Evolutionary conservation across 2,888 invertebrate species (phyloP).

Genomic region (Cybosia mesomella): DNA sequence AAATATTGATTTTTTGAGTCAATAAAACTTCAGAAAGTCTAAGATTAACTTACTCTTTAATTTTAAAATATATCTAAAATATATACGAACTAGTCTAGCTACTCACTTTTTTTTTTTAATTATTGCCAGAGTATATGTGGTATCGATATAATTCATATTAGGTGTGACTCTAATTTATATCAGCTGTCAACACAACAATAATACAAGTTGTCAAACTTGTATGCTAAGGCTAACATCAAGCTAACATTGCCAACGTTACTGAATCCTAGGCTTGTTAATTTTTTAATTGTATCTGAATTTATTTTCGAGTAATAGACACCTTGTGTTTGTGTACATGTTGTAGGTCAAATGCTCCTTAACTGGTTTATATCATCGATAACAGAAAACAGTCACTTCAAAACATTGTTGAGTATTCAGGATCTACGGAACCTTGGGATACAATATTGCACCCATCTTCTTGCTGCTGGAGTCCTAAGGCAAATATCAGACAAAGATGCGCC

Average conservation of each 20-base stretch:
- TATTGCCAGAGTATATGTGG: too few relatives aligned
- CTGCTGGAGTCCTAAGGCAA: constrained; percentile 94
- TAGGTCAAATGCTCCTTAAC: constrained; percentile 97
- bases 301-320: constrained; percentile 15
- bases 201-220: constrained; percentile 4
- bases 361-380: constrained; percentile 94
- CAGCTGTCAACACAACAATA: too few relatives aligned
- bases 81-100: too few relatives aligned
- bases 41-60: too few relatives aligned
- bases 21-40: too few relatives aligned
- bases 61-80: too few relatives aligned
- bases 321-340: constrained; percentile 58
- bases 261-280: constrained; percentile 34
- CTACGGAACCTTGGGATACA: constrained; percentile 92
- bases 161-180: too few relatives aligned
- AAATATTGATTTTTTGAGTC: too few relatives aligned
- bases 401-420: constrained; percentile 90
- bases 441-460: constrained; percentile 95
- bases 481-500: constrained; percentile 91
- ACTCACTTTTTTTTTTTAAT: too few relatives aligned
- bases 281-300: constrained; percentile 19
- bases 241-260: neutral
- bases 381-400: constrained; percentile 89
- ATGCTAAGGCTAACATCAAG: too few relatives aligned
- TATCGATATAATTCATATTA: too few relatives aligned